Percentiles rank a stretch among this genome's conserved stretches.
Evolutionary conservation across 2,888 invertebrate genomes (phyloP).

Genomic region (Xylocampa areola): DNA sequence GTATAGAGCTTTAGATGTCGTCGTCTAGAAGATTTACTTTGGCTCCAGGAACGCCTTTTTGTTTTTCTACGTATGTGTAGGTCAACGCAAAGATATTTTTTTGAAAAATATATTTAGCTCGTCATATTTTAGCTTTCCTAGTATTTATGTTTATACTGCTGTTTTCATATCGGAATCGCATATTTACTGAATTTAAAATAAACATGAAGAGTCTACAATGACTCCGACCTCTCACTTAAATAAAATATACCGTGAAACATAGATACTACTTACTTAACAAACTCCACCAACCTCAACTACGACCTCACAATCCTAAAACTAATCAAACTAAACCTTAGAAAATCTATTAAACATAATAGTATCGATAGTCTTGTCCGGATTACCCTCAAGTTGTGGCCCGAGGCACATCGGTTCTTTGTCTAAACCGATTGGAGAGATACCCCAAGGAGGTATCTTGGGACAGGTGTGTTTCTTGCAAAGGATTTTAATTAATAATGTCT

Average conservation of each 20-base stretch:
- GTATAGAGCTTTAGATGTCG: background rate
- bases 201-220: no score
- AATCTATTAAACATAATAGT: conserved; percentile 69
- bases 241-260: conserved; percentile 13
- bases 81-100: no score
- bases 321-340: conserved; percentile 57
- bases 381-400: conserved; percentile 80
- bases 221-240: background rate
- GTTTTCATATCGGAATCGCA: no score
- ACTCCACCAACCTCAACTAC: conserved; percentile 22
- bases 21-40: background rate
- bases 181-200: background rate
- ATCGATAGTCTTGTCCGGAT: conserved; percentile 84
- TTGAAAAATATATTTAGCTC: no score
- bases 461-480: conserved; percentile 81
- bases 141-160: no score
- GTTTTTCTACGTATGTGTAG: background rate
- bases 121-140: no score
- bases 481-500: conserved; percentile 88
- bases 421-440: conserved; percentile 69
- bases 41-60: background rate
- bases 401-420: conserved; percentile 79
- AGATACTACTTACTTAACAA: conserved; percentile 18
- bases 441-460: conserved; percentile 71
- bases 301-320: conserved; percentile 50